Evolutionary conservation across 23 tunicate species (phyloP).

Genomic region (Diplosoma virens): DNA sequence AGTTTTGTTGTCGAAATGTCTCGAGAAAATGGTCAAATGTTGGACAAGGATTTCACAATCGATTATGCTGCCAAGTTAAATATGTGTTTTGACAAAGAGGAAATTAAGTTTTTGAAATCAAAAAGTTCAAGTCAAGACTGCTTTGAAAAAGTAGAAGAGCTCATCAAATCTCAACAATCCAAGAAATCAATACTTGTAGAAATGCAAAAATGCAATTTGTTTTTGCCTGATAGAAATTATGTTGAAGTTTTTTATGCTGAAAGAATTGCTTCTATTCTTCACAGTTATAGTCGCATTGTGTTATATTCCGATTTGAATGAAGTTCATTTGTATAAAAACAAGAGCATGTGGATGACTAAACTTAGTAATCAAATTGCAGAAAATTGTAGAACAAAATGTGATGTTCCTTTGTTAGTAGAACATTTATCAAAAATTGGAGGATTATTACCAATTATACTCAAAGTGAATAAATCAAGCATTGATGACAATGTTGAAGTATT

Average conservation of each 20-base stretch:
- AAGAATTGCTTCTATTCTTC: constrained; percentile 62
- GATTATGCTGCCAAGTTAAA: no score
- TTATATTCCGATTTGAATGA: constrained; percentile 21
- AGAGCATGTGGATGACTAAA: constrained; percentile 24
- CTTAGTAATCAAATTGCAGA: constrained; percentile 11
- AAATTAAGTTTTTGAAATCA: constrained; percentile 34
- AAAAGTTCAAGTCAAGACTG: not conserved
- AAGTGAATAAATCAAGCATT: constrained; percentile 1
- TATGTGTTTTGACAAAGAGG: constrained; percentile 10
- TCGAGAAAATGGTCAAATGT: no score
- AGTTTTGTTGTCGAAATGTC: no score
- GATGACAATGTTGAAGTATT: no score
- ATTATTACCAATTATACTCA: constrained; percentile 28
- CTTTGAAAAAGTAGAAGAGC: constrained; percentile 11
- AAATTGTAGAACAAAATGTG: not conserved
- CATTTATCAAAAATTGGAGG: constrained; percentile 35
- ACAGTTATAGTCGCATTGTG: constrained; percentile 58
- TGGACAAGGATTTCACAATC: no score
- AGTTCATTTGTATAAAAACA: not conserved
- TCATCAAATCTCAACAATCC: not conserved
- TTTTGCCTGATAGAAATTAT: constrained; percentile 20
- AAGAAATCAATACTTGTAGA: not conserved
- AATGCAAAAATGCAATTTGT: constrained; percentile 23
- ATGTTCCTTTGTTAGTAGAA: constrained; percentile 26
- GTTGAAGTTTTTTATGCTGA: constrained; percentile 40